These are phyloP conservation scores for Thera britannica DNA, from an alignment of 2,888 invertebrate genomes.

Conservation along the genomic window DNA sequence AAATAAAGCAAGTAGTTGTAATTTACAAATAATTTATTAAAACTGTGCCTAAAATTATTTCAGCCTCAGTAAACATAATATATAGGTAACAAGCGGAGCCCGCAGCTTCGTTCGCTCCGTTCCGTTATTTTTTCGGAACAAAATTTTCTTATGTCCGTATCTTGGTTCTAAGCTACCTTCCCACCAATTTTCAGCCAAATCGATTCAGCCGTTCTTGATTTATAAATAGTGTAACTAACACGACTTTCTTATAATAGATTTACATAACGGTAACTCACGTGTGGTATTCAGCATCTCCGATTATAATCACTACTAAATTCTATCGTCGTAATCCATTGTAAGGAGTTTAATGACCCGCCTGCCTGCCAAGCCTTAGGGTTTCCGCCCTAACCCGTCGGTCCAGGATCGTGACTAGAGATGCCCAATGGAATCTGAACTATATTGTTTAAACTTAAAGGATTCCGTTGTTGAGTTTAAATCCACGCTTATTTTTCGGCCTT, in stretches of 20 bases:
- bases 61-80: too few species aligned
- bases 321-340: slow-evolving; percentile 29
- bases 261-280: slow-evolving; percentile 4
- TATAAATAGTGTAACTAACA: too few species aligned
- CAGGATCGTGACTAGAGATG: slow-evolving; percentile 38
- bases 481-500: background rate
- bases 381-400: slow-evolving; percentile 30
- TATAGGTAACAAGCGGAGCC: too few species aligned
- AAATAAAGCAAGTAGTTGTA: too few species aligned
- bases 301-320: slow-evolving; percentile 16
- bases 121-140: too few species aligned
- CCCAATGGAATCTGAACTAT: slow-evolving; percentile 2
- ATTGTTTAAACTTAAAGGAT: background rate
- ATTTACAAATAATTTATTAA: too few species aligned
- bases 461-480: background rate
- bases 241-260: background rate
- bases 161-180: too few species aligned
- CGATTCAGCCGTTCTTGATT: too few species aligned
- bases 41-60: too few species aligned
- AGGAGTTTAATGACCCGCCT: slow-evolving; percentile 36
- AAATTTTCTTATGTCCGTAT: too few species aligned
- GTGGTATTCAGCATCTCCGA: background rate
- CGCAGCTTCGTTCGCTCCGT: too few species aligned
- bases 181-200: too few species aligned
- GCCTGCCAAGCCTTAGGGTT: slow-evolving; percentile 31